phyloP scores from a whole-genome alignment of 2,888 invertebrate genomes.

The Deroplatys truncata region DNA sequence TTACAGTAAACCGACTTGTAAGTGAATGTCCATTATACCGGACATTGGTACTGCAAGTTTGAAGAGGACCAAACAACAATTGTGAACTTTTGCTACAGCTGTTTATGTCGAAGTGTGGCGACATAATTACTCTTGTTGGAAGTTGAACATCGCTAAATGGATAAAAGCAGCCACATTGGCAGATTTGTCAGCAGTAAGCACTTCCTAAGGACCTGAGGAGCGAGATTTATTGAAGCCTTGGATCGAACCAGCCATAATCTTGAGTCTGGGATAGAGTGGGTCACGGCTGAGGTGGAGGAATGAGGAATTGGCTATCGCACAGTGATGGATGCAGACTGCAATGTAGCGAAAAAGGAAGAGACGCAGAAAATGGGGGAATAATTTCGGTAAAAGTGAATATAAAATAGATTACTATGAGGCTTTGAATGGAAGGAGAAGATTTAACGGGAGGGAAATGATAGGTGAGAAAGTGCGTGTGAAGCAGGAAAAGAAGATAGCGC shows the following conservation, averaged over 20 bases:
- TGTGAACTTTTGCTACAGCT: neutral
- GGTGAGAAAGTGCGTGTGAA: neutral
- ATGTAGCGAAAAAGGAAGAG: neutral
- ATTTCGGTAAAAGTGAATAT: constrained; percentile 3
- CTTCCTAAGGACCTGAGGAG: neutral
- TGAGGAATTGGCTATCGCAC: neutral
- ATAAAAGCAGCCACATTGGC: neutral
- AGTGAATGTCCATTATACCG: too few species aligned
- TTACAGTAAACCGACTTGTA: too few species aligned
- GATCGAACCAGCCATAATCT: neutral
- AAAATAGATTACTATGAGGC: neutral
- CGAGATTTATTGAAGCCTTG: neutral
- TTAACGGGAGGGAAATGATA: neutral
- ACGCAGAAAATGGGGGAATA: neutral
- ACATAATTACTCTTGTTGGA: neutral
- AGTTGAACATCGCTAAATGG: neutral
- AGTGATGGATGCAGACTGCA: neutral
- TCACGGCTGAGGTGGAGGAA: neutral
- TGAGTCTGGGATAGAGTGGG: neutral
- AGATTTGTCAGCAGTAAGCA: neutral
- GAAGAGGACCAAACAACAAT: too few species aligned
- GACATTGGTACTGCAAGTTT: too few species aligned
- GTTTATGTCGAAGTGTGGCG: neutral
- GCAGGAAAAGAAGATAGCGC: neutral
- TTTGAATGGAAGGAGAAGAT: neutral